These are phyloP conservation scores for Coendou prehensilis DNA, from an alignment of 2,797 vertebrate species.

Conservation along the genomic window DNA sequence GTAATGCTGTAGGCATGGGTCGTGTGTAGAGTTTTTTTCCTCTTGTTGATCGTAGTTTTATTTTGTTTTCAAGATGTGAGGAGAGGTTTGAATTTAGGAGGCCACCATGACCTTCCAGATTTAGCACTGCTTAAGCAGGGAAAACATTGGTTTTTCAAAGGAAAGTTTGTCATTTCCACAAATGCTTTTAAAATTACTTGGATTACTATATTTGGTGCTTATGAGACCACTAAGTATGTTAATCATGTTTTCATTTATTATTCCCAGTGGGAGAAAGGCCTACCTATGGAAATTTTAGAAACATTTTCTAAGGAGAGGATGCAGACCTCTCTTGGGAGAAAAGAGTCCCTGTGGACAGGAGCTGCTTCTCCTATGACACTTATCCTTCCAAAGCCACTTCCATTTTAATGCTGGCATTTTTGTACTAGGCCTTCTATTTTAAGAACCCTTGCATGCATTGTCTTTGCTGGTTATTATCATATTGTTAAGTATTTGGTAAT, in stretches of 20 bases:
- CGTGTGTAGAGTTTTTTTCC: not conserved
- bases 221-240: constrained; percentile 32
- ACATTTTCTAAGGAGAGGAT: not conserved
- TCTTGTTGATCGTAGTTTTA: constrained; percentile 9
- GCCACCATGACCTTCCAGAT: constrained; percentile 11
- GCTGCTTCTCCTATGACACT: not conserved
- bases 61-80: constrained; percentile 18
- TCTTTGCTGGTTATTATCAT: not conserved
- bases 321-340: not conserved
- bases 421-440: not conserved
- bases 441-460: not conserved
- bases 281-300: constrained; percentile 55
- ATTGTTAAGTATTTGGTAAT: not conserved
- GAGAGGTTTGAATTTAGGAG: constrained; percentile 58
- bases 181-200: constrained; percentile 54
- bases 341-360: not conserved
- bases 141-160: constrained; percentile 64
- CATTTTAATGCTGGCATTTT: constrained; percentile 4
- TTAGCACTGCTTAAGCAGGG: constrained; percentile 32
- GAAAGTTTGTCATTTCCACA: constrained; percentile 61
- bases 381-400: not conserved
- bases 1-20: not conserved
- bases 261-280: constrained; percentile 53
- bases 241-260: not conserved
- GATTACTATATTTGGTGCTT: constrained; percentile 46